Evolutionary conservation across 2,113 vertebrate species (phyloP), one percentile per base, ranked within the genome.

Genomic region (Cichladusa arquata): DNA sequence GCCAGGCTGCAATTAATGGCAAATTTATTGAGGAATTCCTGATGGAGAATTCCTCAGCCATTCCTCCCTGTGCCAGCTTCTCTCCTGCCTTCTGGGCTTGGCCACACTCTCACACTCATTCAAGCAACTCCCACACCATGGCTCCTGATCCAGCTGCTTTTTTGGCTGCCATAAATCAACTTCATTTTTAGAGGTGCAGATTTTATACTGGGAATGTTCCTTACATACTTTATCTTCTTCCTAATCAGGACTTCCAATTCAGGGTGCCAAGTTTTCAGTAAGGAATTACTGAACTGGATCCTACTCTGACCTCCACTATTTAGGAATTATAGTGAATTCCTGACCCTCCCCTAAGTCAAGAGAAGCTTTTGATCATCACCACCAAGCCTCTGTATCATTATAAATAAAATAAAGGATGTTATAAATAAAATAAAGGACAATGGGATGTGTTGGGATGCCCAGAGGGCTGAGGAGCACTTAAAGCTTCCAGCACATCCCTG

Each of bases 361-460:
- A 82, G 48, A 60, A 40, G 61, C 9, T 93, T 92, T 9, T 56
- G 56, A 51, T 47, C 44, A 42, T 14, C 82, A 25, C 42, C 47
- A 34, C 82, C 6, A 17, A 71, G 76, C 73, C 44, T 51, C 3
- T 38, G 72, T 2, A 16, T 31, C 33, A 3, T 22, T n/a, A 86
- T 58, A 73, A 94, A 95, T 83, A 92, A 93, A 90, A 40, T 3
- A 86, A 57, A 11, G 56, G 81, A 74, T 34, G 81, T 38, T 74
- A 89, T 94, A 74, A 95, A 96, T 95, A 96, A 95, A 93, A 77
- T 18, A 91, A 70, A 77, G 72, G 76, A 58, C 79, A 74, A 3
- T 5, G 83, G 29, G 23, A n/a, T 1, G 24, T 0, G 44, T 4
- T 42, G 33, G 42, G 83, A 80, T 62, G 86, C 88, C 76, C n/a